Percentiles rank a stretch among this genome's conserved stretches.
Conservation (phyloP, 1,140 invertebrate species). For the Leptopilina clavipes region DNA sequence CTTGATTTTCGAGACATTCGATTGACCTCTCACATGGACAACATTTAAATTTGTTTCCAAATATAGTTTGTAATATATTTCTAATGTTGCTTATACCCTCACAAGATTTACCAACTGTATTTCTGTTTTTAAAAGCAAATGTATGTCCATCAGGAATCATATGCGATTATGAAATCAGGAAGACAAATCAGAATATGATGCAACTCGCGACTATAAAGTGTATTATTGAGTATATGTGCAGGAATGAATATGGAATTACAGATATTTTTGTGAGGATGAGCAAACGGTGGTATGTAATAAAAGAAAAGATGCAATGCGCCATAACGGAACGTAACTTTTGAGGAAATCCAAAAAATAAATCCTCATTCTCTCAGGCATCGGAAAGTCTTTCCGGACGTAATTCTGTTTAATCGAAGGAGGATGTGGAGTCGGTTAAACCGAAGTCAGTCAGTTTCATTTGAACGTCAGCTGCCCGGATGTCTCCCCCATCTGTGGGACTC, state of each 20-base stretch:
- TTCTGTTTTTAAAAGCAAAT: too few relatives aligned
- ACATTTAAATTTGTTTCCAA: neutral
- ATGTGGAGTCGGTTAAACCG: conserved; percentile 76
- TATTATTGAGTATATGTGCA: too few relatives aligned
- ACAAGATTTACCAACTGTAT: too few relatives aligned
- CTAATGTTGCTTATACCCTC: too few relatives aligned
- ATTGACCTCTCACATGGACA: neutral
- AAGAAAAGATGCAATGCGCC: neutral
- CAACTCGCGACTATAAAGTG: too few relatives aligned
- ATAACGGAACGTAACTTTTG: neutral
- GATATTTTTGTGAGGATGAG: neutral
- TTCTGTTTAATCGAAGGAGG: conserved; percentile 75
- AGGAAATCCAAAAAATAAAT: conserved; percentile 35
- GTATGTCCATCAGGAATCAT: too few relatives aligned
- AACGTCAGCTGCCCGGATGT: conserved; percentile 76
- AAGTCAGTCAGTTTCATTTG: conserved; percentile 75
- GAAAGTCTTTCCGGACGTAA: conserved; percentile 68
- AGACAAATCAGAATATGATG: too few relatives aligned
- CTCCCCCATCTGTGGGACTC: conserved; percentile 73
- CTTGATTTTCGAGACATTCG: conserved; percentile 1
- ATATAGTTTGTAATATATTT: too few relatives aligned
- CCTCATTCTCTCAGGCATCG: conserved; percentile 22
- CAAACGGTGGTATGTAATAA: neutral
- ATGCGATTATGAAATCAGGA: too few relatives aligned
- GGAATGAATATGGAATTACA: too few relatives aligned